phyloP scores from a whole-genome alignment of 2,888 invertebrate genomes.

The Nycteola revayana region DNA sequence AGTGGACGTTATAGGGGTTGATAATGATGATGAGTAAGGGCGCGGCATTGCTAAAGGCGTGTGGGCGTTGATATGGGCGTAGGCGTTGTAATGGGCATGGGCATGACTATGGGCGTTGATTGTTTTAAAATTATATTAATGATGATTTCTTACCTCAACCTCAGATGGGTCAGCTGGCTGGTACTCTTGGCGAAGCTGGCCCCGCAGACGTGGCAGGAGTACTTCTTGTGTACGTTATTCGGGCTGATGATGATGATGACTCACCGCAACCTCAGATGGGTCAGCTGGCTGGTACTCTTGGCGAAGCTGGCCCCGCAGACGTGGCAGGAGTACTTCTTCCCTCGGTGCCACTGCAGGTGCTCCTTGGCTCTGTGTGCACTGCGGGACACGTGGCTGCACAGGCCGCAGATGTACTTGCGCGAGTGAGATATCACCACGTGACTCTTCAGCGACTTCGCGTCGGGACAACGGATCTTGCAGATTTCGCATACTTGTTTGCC shows the following conservation, averaged over 20 bases:
- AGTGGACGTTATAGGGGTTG: no score
- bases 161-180: not conserved
- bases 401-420: constrained; percentile 50
- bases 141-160: not conserved
- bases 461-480: constrained; percentile 49
- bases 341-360: constrained; percentile 61
- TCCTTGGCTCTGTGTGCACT: constrained; percentile 54
- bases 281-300: not conserved
- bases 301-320: constrained; percentile 34
- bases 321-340: constrained; percentile 49
- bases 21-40: no score
- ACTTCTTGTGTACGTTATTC: no score
- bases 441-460: constrained; percentile 34
- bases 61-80: no score
- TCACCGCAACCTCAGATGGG: not conserved
- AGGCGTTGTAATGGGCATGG: no score
- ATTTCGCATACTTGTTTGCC: constrained; percentile 47
- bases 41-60: no score
- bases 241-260: no score
- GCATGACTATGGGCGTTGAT: no score
- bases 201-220: constrained; percentile 49
- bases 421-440: constrained; percentile 49
- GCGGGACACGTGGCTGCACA: constrained; percentile 46
- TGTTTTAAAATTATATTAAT: no score
- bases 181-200: not conserved